Conservation (phyloP, 2,113 vertebrate genomes). For the Podarcis raffonei region DNA sequence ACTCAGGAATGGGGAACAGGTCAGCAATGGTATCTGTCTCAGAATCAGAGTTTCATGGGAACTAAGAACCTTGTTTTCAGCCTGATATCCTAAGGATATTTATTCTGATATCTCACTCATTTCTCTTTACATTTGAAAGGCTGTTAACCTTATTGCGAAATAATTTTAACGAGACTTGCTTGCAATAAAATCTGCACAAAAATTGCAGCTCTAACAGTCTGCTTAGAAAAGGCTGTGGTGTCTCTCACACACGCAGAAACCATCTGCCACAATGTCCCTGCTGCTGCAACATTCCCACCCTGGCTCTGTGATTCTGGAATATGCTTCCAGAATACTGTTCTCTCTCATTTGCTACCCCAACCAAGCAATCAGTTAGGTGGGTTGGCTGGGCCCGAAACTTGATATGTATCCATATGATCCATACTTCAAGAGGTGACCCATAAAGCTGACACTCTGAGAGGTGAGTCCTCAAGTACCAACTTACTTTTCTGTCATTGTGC, state of each 20-base stretch:
- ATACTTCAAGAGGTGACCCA: conserved; percentile 25
- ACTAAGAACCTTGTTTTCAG: background rate
- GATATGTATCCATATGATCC: background rate
- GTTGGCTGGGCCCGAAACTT: background rate
- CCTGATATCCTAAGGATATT: background rate
- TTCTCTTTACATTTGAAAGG: no score
- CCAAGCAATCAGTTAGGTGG: background rate
- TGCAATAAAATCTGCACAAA: background rate
- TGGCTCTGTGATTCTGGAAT: background rate
- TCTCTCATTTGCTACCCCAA: background rate
- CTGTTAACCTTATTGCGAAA: no score
- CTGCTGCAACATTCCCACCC: background rate
- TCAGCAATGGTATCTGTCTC: background rate
- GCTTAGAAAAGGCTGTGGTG: background rate
- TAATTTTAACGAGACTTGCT: background rate
- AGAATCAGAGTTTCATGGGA: background rate
- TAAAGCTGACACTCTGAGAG: background rate
- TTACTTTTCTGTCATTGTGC: conserved; percentile 93
- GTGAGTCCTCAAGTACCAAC: conserved; percentile 29
- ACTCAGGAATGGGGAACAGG: background rate
- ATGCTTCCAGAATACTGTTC: background rate
- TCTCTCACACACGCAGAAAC: background rate
- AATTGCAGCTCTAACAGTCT: background rate
- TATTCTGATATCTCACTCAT: background rate
- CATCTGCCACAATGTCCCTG: background rate